phyloP scores from a whole-genome alignment of 2,888 invertebrate species.

The Tipula helvola region DNA sequence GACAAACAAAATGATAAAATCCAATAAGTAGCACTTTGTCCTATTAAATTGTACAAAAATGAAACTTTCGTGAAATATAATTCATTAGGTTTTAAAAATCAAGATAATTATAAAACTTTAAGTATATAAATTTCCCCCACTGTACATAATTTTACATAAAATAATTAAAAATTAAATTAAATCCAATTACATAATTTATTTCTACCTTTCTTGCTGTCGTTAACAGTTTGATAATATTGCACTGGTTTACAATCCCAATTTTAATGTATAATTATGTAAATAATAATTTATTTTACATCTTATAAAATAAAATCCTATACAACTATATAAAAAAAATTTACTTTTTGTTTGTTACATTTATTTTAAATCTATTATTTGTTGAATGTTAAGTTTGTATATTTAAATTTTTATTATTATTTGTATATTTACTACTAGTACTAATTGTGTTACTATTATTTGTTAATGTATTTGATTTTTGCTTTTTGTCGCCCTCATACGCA shows the following conservation, averaged over 20 bases:
- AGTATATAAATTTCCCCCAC: too few relatives aligned
- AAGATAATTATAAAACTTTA: too few relatives aligned
- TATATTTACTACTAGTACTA: not conserved
- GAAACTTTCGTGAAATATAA: too few relatives aligned
- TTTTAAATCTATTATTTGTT: not conserved
- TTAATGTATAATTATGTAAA: not conserved
- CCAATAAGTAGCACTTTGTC: too few relatives aligned
- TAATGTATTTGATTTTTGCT: not conserved
- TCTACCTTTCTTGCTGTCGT: too few relatives aligned
- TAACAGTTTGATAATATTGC: too few relatives aligned
- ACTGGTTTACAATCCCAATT: not conserved
- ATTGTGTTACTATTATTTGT: not conserved
- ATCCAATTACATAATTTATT: too few relatives aligned
- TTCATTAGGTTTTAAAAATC: too few relatives aligned
- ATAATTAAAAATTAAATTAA: too few relatives aligned
- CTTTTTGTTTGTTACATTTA: not conserved
- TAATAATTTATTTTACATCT: not conserved
- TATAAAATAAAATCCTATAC: not conserved
- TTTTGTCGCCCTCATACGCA: not conserved
- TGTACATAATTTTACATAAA: too few relatives aligned
- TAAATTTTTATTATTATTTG: not conserved
- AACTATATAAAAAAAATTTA: not conserved
- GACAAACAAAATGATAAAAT: too few relatives aligned
- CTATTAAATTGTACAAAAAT: too few relatives aligned
- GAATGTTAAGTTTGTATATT: constrained; percentile 7